Base-by-base conservation (phyloP, 2,888 invertebrate species). In the Chaetogeoica ovagalla region DNA sequence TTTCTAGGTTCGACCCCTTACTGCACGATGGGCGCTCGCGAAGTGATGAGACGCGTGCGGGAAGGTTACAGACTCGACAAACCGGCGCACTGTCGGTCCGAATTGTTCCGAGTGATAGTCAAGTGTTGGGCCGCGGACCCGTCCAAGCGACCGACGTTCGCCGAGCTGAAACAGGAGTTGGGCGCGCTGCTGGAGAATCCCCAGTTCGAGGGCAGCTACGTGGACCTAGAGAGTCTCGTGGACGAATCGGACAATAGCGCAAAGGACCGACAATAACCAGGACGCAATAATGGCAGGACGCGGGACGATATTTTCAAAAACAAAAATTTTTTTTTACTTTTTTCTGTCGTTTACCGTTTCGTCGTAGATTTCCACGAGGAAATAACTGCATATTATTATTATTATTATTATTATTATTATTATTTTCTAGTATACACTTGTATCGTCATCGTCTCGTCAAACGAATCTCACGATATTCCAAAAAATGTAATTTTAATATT, bases 21-120 rank as follows among this genome's bases (percentile, higher is more conserved):
- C 87, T 92, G 93, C n/a, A 91, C 92, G 82, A 91, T 94, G 90
- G 91, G 93, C 0, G 94, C 94, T 0, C 90, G 93, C 15, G 93
- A 94, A 85, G 94, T 94, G n/a, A 90, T 94, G 86, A 89, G 93
- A 13, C 90, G 91, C 59, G 93, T 94, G 70, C 90, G 93, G 37
- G 91, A 91, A 84, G 94, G 94, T 39, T 91, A 92, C 85, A 89
- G 94, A 0, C 90, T 94, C 81, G 92, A 93, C 84, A 89, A 93
- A 74, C 94, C 94, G 1, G 89, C 91, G 81, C 93, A 94, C 87
- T 94, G 93, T 87, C 91, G 91, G 83, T 91, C 91, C 82, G 90
- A 91, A 85, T 87, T 92, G 84, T 91, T 90, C 85, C 88, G 89
- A 83, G 86, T 92, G 82, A 91, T 91, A 88, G 87, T 88, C 21